Percentiles rank a stretch among this genome's conserved stretches.
Conservation (phyloP, 1,140 invertebrate genomes). For the Frieseomelitta varia region DNA sequence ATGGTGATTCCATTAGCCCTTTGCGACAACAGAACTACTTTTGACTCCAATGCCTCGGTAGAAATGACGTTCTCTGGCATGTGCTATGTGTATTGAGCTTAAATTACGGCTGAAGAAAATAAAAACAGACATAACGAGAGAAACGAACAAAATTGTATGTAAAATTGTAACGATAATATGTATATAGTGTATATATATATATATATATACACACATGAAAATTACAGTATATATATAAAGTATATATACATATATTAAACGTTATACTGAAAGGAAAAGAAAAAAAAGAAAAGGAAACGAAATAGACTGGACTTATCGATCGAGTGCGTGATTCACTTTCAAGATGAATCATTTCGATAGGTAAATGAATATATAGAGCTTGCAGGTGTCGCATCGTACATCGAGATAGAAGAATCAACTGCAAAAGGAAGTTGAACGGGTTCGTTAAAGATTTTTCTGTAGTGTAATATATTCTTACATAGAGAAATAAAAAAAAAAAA, state of each 20-base stretch:
- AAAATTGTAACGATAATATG: neutral
- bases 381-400: neutral
- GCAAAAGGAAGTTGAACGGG: neutral
- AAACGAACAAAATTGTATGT: neutral
- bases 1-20: conserved; percentile 27
- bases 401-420: neutral
- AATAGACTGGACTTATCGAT: neutral
- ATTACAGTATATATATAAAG: too few species aligned
- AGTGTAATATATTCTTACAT: neutral
- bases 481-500: neutral
- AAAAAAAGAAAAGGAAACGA: neutral
- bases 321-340: neutral
- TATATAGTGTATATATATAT: neutral
- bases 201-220: too few species aligned
- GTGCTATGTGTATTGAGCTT: neutral
- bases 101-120: neutral
- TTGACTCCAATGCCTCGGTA: neutral
- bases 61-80: neutral
- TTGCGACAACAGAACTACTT: conserved; percentile 3
- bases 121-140: neutral
- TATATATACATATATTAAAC: neutral
- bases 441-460: neutral
- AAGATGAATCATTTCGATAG: neutral
- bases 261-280: neutral
- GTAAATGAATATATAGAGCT: neutral